Evolutionary conservation across 2,888 invertebrate species (phyloP), one percentile per base, ranked within the genome.

Genomic region (Tenthredo distinguenda): DNA sequence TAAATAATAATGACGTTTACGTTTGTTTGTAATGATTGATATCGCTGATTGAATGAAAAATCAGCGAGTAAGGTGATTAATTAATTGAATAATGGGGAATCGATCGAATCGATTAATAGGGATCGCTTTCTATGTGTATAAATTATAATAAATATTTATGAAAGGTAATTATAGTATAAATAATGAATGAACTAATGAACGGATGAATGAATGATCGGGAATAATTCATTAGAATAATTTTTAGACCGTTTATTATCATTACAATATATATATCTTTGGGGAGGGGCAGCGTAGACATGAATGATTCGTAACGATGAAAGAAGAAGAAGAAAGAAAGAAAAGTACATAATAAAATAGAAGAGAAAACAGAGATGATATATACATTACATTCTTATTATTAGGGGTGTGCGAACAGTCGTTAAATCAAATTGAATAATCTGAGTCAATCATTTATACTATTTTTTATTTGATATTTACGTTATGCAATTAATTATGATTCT

Each of bases 81-180:
- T 26, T 62, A 58, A 58, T 21, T 21, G 6, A 62, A n/a, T 62
- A 62, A 26, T 62, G 6, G 62, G 26, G 26, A 62, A 62, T 62
- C 10, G 62, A 62, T 62, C 62, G 21, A 21, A 21, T 21, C 7
- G 26, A 62, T 12, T 26, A 26, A 21, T 10, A 21, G 12, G 12
- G 26, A 62, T 62, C 62, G 26, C 47, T 47, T 26, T 62, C 62
- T 62, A 21, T 62, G 12, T 62, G 26, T 62, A 62, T 62, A 62
- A 62, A 62, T 62, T 26, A 62, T 62, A 26, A 62, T 62, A 62
- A 62, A 62, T 62, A 62, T 62, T 62, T 62, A 62, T 62, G 26
- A 62, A 26, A 7, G 62, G 26, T 62, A 62, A 62, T 26, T 62
- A 26, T 62, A 62, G 62, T 55, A 55, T 55, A n/a, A 55, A 26